These are phyloP conservation scores for Microcebus ravelobensis DNA, from an alignment of 2,113 vertebrate species.

Conservation along the genomic window DNA sequence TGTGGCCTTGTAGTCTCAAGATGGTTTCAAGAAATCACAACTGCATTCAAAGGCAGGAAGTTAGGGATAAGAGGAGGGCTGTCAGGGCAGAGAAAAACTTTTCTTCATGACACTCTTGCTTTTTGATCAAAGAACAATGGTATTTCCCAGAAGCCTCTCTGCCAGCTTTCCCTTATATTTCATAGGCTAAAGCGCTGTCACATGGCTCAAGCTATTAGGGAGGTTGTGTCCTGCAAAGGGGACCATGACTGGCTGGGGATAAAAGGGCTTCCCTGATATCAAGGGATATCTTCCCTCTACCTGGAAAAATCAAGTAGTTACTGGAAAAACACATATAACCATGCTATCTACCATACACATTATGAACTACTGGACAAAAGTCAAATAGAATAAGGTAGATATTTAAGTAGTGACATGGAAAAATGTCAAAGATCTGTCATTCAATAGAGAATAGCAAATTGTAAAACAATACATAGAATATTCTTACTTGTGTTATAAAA, in stretches of 20 bases:
- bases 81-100: not conserved
- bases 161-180: not conserved
- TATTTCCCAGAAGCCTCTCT: not conserved
- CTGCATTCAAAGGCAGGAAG: not conserved
- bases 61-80: not conserved
- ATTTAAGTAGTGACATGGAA: not conserved
- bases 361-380: not conserved
- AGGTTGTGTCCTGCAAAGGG: not conserved
- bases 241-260: not conserved
- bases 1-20: not conserved
- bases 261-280: not conserved
- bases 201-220: not conserved
- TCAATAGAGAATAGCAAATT: not conserved
- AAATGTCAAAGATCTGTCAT: not conserved
- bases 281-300: not conserved
- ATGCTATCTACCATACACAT: not conserved
- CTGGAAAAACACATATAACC: not conserved
- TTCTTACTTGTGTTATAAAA: not conserved
- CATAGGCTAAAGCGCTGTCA: not conserved
- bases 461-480: not conserved
- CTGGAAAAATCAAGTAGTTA: not conserved
- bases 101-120: not conserved
- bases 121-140: slow-evolving; percentile 11
- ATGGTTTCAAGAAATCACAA: not conserved
- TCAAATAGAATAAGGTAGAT: not conserved